These are phyloP conservation scores for Cyanoliseus patagonus DNA, from an alignment of 2,113 vertebrate species.

Conservation along the genomic window DNA sequence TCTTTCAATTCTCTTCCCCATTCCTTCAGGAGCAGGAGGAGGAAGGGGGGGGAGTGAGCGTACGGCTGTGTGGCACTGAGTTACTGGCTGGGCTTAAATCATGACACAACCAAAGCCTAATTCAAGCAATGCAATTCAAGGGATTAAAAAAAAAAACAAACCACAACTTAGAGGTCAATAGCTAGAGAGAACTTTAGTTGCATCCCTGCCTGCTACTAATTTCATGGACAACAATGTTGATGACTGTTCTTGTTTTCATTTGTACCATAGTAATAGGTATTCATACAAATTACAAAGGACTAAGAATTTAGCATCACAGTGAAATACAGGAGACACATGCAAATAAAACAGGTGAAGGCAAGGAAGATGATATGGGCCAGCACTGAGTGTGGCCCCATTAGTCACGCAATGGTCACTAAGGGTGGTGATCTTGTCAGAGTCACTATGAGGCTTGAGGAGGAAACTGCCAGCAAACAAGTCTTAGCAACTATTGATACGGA, in stretches of 20 bases:
- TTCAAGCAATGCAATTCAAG: background rate
- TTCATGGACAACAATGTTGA: background rate
- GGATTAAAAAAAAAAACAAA: background rate
- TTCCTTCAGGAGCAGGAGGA: no score
- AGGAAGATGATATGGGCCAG: background rate
- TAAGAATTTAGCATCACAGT: background rate
- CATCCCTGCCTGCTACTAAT: background rate
- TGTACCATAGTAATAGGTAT: background rate
- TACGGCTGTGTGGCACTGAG: no score
- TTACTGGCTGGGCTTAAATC: no score
- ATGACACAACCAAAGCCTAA: background rate
- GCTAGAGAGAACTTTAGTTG: background rate
- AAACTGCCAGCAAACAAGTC: background rate
- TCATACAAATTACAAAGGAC: background rate
- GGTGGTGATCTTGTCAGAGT: background rate
- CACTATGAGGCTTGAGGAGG: fast-evolving
- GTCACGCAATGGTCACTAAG: fast-evolving
- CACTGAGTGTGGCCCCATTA: fast-evolving
- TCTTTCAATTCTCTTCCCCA: no score
- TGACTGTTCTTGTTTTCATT: background rate
- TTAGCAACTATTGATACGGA: background rate
- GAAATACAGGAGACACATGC: background rate
- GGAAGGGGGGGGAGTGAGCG: no score
- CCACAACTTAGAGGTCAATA: background rate
- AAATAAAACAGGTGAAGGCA: background rate